Base-by-base conservation (phyloP, 2,888 invertebrate species). In the Schizaphis graminum region DNA sequence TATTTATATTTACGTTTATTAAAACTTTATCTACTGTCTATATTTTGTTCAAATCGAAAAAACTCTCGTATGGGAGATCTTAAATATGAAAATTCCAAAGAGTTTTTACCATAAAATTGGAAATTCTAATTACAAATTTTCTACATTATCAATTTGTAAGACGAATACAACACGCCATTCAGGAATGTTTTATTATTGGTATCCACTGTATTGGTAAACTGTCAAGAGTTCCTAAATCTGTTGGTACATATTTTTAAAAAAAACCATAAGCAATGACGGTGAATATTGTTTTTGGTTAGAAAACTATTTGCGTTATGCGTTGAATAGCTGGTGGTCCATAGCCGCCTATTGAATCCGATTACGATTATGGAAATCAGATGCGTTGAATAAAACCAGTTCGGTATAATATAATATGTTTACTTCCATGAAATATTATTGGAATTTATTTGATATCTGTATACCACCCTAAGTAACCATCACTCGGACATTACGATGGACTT, bases 311-410 rank as follows among this genome's bases (percentile, higher is more conserved):
- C 91, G 24, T 77, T 91, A 13, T 35, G 35, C 85, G 26, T 56
- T 16, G 85, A 91, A 49, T 84, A 56, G 91, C 47, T 53, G 85
- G 91, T 91, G 53, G 91, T 77, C 77, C 21, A 10, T 84, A 16
- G 56, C 16, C 13, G n/a, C 8, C 35, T 77, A 44, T 49, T n/a
- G 92, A 61, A 92, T 92, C 61, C 87, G 49, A 86, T 61, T 86
- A 26, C 61, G 87, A 87, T 92, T 88, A 92, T 92, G 92, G 87
- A 87, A 92, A 92, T 92, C 61, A 35, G 57, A 77, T 77, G 77
- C 4, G 53, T 88, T n/a, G 67, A 35, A 57, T n/a, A 85, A 86
- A 91, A 57, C 85, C 91, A 86, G 56, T 44, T 91, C 57, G 86
- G 86, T 41, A 61, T 57, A 67, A 61, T 53, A 88, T 53, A 88